Percentiles rank a stretch among this genome's conserved stretches.
phyloP scores from a whole-genome alignment of 2,797 vertebrate genomes.

The Lindbergichthys nudifrons region DNA sequence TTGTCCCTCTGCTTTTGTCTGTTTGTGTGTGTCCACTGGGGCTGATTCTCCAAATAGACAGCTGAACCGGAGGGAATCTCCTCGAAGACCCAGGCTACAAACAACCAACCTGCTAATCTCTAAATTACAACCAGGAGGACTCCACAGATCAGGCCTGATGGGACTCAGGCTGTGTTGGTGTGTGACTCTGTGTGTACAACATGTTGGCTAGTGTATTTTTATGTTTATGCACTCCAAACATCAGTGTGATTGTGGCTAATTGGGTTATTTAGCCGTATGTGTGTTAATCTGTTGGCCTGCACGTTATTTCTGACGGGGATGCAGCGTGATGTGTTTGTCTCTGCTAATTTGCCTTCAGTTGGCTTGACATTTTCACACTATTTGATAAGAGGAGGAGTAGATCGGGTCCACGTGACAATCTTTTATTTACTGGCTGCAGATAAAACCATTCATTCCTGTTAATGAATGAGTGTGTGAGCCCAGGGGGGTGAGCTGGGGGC shows the following conservation, averaged over 20 bases:
- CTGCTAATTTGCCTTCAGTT: conserved; percentile 73
- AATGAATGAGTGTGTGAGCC: conserved; percentile 82
- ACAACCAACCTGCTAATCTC: conserved; percentile 71
- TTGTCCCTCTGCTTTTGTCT: conserved; percentile 15
- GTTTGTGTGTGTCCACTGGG: conserved; percentile 27
- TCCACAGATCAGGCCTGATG: conserved; percentile 59
- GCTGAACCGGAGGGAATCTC: conserved; percentile 50
- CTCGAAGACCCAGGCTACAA: conserved; percentile 69
- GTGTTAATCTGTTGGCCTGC: conserved; percentile 65
- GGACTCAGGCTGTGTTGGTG: conserved; percentile 18
- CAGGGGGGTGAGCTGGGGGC: conserved; percentile 57
- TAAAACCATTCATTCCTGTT: conserved; percentile 84
- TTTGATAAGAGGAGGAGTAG: conserved; percentile 79
- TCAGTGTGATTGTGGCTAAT: conserved; percentile 34
- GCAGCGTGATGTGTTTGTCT: conserved; percentile 76
- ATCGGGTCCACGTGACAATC: conserved; percentile 75
- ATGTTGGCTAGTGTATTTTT: background rate
- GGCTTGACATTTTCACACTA: conserved; percentile 79
- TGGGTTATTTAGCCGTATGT: conserved; percentile 29
- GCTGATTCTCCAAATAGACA: conserved; percentile 53
- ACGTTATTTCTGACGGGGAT: conserved; percentile 77
- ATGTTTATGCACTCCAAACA: background rate
- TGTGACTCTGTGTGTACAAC: background rate
- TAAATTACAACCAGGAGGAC: conserved; percentile 67
- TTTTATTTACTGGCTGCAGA: conserved; percentile 82